Evolutionary conservation across 2,113 vertebrate species (phyloP).

Genomic region (Callospermophilus lateralis): DNA sequence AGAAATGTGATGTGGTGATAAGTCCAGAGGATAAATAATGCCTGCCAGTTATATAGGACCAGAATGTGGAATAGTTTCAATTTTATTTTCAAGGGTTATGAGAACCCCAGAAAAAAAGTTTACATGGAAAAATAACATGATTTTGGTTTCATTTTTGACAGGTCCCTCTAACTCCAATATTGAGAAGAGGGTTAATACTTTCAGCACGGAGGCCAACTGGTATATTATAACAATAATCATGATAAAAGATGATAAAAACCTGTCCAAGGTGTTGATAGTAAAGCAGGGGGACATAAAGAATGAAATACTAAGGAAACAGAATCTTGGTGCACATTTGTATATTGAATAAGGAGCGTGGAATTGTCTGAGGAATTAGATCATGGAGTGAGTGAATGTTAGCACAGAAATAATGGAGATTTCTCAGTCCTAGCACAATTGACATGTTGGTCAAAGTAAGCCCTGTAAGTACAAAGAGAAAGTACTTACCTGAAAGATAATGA

Average conservation of each 20-base stretch:
- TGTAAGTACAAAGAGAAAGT: not conserved
- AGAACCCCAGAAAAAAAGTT: not conserved
- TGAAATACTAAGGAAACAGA: not conserved
- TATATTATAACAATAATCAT: not conserved
- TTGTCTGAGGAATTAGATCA: not conserved
- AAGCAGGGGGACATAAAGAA: not conserved
- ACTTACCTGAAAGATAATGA: conserved; percentile 22
- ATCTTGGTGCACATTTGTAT: not conserved
- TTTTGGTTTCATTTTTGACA: not conserved
- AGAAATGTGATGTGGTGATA: not conserved
- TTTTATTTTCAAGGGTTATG: not conserved
- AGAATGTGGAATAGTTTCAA: not conserved
- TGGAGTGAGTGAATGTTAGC: not conserved
- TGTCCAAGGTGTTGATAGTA: not conserved
- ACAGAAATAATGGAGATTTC: not conserved
- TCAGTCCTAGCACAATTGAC: not conserved
- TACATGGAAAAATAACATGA: conserved; percentile 24
- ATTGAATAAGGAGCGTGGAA: not conserved
- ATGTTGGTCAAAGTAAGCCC: conserved; percentile 29
- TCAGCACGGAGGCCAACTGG: not conserved
- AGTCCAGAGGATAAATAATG: not conserved
- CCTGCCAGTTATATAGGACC: not conserved
- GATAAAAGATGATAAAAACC: not conserved
- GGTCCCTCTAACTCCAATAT: not conserved
- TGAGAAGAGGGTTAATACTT: not conserved